Conservation (phyloP, 2,797 vertebrate genomes). For the Megaceryle alcyon region DNA sequence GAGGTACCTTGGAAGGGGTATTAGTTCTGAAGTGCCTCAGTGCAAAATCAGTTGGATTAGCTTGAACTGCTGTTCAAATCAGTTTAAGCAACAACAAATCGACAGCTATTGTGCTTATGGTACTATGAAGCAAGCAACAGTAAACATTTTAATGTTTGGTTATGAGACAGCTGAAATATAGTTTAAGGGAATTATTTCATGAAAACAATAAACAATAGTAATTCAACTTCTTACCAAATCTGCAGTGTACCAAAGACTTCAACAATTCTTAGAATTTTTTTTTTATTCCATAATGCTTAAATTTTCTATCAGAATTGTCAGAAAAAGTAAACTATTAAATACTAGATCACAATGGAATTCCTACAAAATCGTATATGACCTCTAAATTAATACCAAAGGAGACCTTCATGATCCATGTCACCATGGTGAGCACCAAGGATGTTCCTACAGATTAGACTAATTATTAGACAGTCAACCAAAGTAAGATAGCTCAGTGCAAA, state of each 20-base stretch:
- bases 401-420: neutral
- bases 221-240: neutral
- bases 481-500: neutral
- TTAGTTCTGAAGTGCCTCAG: neutral
- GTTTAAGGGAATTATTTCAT: neutral
- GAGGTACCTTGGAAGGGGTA: neutral
- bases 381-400: constrained; percentile 32
- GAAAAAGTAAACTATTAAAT: constrained; percentile 10
- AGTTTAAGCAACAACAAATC: neutral
- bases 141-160: neutral
- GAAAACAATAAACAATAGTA: neutral
- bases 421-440: neutral
- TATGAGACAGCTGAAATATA: neutral
- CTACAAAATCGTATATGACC: neutral
- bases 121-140: neutral
- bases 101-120: neutral
- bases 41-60: neutral
- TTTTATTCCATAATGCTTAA: constrained; percentile 18
- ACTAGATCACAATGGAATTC: constrained; percentile 20
- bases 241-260: neutral
- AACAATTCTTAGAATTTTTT: neutral
- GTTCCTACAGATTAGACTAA: constrained; percentile 27
- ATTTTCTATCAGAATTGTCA: constrained; percentile 38
- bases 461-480: constrained; percentile 11
- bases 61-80: neutral